A percentile compares a stretch with the other conserved stretches of the same genome.
Conservation (phyloP, 2,113 vertebrate genomes). For the Tichodroma muraria region DNA sequence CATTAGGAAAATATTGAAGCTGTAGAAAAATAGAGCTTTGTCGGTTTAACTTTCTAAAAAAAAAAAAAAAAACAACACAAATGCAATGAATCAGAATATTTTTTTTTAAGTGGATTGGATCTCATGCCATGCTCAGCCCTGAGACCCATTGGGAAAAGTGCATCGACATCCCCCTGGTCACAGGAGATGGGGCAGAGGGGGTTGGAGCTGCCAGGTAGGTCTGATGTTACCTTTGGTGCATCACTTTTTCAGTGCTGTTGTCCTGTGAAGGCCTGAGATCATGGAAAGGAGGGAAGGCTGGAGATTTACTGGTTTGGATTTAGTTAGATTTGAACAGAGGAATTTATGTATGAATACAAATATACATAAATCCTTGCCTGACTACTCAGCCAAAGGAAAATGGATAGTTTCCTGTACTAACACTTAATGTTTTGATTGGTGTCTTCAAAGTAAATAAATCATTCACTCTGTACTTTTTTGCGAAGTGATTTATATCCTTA, state of each 20-base stretch:
- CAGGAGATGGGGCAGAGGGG: neutral
- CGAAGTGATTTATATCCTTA: neutral
- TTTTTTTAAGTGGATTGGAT: neutral
- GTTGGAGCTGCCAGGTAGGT: neutral
- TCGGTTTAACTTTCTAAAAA: neutral
- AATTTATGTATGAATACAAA: neutral
- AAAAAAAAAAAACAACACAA: accelerated
- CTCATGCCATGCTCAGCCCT: neutral
- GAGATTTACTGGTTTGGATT: neutral
- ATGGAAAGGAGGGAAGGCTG: neutral
- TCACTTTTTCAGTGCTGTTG: neutral
- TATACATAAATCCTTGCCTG: neutral
- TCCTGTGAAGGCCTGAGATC: neutral
- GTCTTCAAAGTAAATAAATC: slow-evolving; percentile 10
- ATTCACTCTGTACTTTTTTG: neutral
- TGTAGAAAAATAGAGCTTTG: neutral
- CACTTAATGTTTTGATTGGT: neutral
- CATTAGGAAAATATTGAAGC: neutral
- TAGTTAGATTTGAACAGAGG: neutral
- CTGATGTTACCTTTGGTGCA: neutral
- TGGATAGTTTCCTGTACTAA: neutral
- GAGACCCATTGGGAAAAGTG: neutral
- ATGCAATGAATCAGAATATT: neutral
- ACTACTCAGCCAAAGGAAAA: slow-evolving; percentile 1
- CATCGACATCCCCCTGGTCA: neutral